A percentile compares a stretch with the other conserved stretches of the same genome.
These are phyloP conservation scores for Dendronephthya gigantea DNA, from an alignment of 64 coral and sea anemone genomes.

Conservation along the genomic window DNA sequence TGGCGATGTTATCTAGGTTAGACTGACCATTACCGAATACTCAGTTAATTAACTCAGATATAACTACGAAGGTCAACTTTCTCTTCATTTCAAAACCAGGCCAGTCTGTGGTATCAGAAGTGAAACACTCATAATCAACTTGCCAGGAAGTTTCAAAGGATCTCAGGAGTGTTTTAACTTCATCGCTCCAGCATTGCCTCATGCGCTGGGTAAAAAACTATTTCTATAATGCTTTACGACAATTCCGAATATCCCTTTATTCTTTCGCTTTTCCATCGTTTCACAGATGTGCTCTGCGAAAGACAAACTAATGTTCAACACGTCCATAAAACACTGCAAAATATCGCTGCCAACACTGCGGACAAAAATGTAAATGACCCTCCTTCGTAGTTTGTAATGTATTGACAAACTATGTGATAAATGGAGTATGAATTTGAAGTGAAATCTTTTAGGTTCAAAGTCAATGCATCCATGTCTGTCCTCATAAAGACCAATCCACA, in stretches of 20 bases:
- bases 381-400: background rate
- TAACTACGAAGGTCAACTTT: background rate
- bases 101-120: constrained; percentile 81
- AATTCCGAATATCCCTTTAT: too few relatives aligned
- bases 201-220: constrained; percentile 55
- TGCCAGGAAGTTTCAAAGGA: constrained; percentile 89
- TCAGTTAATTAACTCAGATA: too few relatives aligned
- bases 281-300: background rate
- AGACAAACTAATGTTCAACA: background rate
- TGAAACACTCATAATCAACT: constrained; percentile 69
- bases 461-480: constrained; percentile 18
- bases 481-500: constrained; percentile 26
- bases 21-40: background rate
- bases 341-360: background rate
- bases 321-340: background rate
- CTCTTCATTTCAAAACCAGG: constrained; percentile 6
- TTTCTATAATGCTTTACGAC: background rate
- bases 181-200: constrained; percentile 56
- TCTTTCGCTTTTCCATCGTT: too few relatives aligned
- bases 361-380: background rate
- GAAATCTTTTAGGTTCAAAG: background rate
- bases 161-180: constrained; percentile 98
- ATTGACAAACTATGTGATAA: background rate
- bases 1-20: constrained; percentile 81
- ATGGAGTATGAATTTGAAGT: background rate